phyloP scores from a whole-genome alignment of 2,113 vertebrate species.

The Melanocharis versteri region DNA sequence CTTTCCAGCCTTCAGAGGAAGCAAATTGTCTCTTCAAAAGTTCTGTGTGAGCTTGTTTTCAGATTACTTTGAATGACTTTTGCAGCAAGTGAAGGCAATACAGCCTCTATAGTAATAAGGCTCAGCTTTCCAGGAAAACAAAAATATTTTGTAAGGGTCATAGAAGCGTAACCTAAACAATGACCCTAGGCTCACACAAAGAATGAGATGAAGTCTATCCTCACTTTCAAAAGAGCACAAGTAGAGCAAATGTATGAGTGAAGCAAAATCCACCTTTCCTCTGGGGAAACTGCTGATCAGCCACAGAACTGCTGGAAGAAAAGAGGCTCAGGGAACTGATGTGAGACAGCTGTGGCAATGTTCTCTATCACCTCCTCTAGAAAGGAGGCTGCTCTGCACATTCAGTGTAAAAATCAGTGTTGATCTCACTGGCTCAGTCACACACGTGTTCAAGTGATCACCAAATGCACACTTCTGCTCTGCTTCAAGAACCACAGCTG shows the following conservation, averaged over 20 bases:
- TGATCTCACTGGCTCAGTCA: neutral
- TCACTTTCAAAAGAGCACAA: neutral
- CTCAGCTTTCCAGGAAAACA: neutral
- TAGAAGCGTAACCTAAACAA: neutral
- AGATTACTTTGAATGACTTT: neutral
- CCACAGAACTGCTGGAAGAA: neutral
- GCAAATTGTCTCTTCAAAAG: neutral
- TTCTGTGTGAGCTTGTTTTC: neutral
- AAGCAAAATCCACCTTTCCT: neutral
- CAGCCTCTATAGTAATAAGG: neutral
- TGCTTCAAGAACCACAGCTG: neutral
- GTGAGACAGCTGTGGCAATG: neutral
- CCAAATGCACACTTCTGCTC: neutral
- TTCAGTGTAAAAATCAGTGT: neutral
- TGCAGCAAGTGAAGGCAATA: neutral
- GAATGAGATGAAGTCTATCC: neutral
- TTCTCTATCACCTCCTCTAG: neutral
- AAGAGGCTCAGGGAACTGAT: neutral
- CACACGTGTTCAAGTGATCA: fast-evolving
- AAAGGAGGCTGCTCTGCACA: neutral
- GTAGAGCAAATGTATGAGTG: neutral
- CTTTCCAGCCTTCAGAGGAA: neutral
- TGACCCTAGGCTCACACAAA: neutral
- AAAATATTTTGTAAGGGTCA: neutral
- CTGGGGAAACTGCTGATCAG: neutral